These are phyloP conservation scores for Carettochelys insculpta DNA, from an alignment of 2,113 vertebrate species.

Conservation along the genomic window DNA sequence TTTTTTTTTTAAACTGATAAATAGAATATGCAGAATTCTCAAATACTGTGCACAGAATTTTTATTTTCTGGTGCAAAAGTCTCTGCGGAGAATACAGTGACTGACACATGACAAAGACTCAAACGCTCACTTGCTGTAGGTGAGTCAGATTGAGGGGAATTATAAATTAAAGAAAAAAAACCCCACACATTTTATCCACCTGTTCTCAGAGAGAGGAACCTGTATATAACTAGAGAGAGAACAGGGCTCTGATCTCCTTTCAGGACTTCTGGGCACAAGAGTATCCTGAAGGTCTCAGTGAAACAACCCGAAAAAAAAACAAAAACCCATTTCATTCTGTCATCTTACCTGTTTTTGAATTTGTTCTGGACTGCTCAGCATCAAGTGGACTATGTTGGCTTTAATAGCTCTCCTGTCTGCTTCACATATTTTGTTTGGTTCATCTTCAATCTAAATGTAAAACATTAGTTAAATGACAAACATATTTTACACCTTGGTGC, in stretches of 20 bases:
- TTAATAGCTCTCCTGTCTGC: constrained; percentile 92
- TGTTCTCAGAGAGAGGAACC: not conserved
- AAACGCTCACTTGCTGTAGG: not conserved
- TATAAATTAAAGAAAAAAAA: not conserved
- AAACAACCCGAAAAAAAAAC: not conserved
- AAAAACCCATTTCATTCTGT: not conserved
- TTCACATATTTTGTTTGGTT: constrained; percentile 96
- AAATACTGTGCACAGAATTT: too few relatives aligned
- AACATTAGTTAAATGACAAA: not conserved
- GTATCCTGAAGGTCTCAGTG: not conserved
- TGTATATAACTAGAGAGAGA: too few relatives aligned
- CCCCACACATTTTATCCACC: not conserved
- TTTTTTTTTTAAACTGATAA: too few relatives aligned
- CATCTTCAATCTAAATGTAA: constrained; percentile 91
- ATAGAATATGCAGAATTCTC: too few relatives aligned
- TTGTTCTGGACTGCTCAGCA: constrained; percentile 97
- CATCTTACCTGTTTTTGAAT: constrained; percentile 95
- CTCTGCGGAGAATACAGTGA: not conserved
- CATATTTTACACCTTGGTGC: not conserved
- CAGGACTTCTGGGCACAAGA: not conserved
- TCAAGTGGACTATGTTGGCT: constrained; percentile 97
- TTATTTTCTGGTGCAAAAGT: too few relatives aligned
- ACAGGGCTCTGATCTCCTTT: not conserved
- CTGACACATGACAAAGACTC: not conserved
- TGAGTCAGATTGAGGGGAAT: not conserved